Conservation (phyloP, 2,888 invertebrate genomes). For the Yponomeuta malinellus region DNA sequence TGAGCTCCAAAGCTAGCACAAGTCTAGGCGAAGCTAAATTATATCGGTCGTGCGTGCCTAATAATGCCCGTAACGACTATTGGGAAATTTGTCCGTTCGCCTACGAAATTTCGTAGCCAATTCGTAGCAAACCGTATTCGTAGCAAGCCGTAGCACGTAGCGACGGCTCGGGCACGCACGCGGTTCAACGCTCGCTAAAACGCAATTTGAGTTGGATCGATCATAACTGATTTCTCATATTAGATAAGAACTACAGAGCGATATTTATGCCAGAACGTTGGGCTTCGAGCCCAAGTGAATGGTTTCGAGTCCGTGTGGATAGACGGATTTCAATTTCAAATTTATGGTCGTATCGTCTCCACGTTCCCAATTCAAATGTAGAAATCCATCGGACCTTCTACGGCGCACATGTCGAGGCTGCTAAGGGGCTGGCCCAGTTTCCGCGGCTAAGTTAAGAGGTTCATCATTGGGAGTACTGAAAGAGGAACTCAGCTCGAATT, state of each 20-base stretch:
- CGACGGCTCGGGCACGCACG: constrained; percentile 3
- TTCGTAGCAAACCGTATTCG: constrained; percentile 10
- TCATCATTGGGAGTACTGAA: constrained; percentile 20
- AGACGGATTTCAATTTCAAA: background rate
- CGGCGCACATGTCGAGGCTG: background rate
- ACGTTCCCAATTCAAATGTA: background rate
- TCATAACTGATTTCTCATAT: constrained; percentile 3
- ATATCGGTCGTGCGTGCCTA: background rate
- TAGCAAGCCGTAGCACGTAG: constrained; percentile 5
- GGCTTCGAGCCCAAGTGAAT: background rate
- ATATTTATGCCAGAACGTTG: background rate
- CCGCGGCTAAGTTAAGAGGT: background rate
- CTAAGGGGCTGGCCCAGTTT: constrained; percentile 1
- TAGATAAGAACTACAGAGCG: background rate
- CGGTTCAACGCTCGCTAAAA: constrained; percentile 9
- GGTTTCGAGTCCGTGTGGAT: background rate
- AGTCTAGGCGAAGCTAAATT: background rate
- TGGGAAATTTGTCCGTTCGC: background rate
- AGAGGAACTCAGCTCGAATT: background rate
- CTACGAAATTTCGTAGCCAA: constrained; percentile 13
- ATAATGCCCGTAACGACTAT: background rate
- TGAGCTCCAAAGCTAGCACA: background rate
- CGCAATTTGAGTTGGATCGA: background rate
- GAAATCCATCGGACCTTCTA: background rate
- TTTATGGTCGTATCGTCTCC: background rate